Base-by-base conservation (phyloP, 2,888 invertebrate genomes). In the Hypolimnas misippus region DNA sequence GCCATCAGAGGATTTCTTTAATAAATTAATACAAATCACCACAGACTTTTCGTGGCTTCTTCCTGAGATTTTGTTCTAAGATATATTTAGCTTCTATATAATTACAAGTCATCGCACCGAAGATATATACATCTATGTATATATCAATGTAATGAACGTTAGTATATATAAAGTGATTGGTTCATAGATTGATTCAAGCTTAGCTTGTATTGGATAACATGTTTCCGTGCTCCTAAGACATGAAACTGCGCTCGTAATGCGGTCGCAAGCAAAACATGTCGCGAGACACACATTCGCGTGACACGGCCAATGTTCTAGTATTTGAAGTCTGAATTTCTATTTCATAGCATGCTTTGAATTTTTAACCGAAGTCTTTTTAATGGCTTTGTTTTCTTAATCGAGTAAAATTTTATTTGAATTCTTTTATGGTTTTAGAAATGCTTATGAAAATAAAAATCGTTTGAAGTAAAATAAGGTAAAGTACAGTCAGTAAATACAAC, bases 271-370 rank as follows among this genome's bases (percentile, higher is more conserved):
- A 59, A 70, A 70, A 63, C 66, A 65, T 65, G 66, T 55, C 58
- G 65, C 68, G 40, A 63, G 64, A 64, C 60, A 31, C 54, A 57
- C 63, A 67, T 63, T 70, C 60, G 68, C 65, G 70, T 70, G 70
- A 67, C 66, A 62, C 63, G 57, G 56, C 65, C 61, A 63, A 63
- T 69, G 63, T 63, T 65, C 57, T 54, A 63, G 62, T 67, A 63
- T 67, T 65, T 62, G 58, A 65, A 64, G 21, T 44, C 56, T 57
- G 59, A 67, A 65, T 62, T 65, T 63, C 61, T 67, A 63, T 67
- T 67, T 63, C 67, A 65, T 63, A 59, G 59, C 63, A 60, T 60
- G 62, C 58, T 61, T 61, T 55, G 56, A 55, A 63, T 69, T 65
- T 67, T 65, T 67, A 57, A 59, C 50, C 50, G 21, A 38, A 44